Evolutionary conservation across 2,113 vertebrate genomes (phyloP).

Genomic region (Callithrix jacchus): DNA sequence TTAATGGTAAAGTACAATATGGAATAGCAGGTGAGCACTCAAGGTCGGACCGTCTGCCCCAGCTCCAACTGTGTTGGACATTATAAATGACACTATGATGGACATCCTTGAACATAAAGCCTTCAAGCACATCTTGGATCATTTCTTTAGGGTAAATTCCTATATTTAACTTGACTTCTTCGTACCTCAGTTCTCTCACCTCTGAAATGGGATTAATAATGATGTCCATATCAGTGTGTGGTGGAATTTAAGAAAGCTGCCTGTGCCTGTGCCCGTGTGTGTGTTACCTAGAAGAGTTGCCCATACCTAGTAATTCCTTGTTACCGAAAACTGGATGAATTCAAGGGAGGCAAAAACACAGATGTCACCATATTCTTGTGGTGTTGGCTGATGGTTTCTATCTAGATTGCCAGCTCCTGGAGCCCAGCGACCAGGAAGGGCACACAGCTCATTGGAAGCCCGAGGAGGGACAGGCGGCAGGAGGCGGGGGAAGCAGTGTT

Average conservation of each 20-base stretch:
- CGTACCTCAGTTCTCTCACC: neutral
- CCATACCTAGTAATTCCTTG: neutral
- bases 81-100: neutral
- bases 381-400: neutral
- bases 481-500: neutral
- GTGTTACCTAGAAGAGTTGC: neutral
- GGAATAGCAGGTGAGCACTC: rapidly evolving
- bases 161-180: neutral
- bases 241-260: neutral
- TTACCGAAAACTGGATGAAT: neutral
- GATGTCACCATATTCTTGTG: neutral
- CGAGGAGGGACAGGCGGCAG: neutral
- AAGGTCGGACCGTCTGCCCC: no score
- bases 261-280: neutral
- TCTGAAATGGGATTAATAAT: neutral
- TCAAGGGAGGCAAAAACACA: neutral
- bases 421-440: neutral
- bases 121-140: neutral
- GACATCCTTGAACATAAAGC: neutral
- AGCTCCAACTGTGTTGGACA: neutral
- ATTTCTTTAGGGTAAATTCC: neutral
- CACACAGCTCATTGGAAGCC: neutral
- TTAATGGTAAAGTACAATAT: rapidly evolving
- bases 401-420: neutral
- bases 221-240: neutral